Evolutionary conservation across 2,797 vertebrate genomes (phyloP), one percentile per base, ranked within the genome.

Genomic region (Hemibagrus guttatus): DNA sequence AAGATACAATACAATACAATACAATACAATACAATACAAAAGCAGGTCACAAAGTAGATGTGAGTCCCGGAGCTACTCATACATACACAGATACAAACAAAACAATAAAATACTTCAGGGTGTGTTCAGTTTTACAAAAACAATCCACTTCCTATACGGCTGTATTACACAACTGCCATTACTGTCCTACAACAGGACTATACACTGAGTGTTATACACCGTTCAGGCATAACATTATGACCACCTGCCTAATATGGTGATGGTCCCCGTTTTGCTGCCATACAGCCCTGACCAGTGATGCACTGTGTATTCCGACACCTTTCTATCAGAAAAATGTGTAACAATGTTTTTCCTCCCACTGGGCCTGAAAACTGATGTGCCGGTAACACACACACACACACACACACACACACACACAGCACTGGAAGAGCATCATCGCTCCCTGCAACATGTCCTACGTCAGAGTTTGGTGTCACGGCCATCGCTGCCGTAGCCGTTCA

Each of bases 401-500:
- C 3, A 31, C 31, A 39, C 46, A 26, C 39, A 63, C n/a, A 46
- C 23, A 35, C 16, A 13, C 8, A 28, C 28, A 35, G 31, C 19
- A n/a, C 16, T 11, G 79, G 7, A 9, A 59, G 21, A 83, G 46
- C 16, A 76, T 35, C 28, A 31, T 9, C 19, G 19, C 31, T n/a
- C 19, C 14, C 81, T 79, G n/a, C 63, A 23, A 80, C 81, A 31
- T n/a, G 2, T 59, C n/a, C 26, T 23, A 61, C 21, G 59, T 83
- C 87, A 84, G 79, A 35, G 42, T 54, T 78, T 46, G 23, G 42
- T 31, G 68, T 84, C 72, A 58, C 2, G 3, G 61, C 52, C 49
- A 2, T 39, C 8, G 42, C 52, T 58, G 84, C 79, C 69, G 54
- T 79, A 88, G 54, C 54, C 81, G 56, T 80, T 86, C 42, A 88